Base-by-base conservation (phyloP, 92 coral and sea anemone genomes). In the Palythoa grandiflora region DNA sequence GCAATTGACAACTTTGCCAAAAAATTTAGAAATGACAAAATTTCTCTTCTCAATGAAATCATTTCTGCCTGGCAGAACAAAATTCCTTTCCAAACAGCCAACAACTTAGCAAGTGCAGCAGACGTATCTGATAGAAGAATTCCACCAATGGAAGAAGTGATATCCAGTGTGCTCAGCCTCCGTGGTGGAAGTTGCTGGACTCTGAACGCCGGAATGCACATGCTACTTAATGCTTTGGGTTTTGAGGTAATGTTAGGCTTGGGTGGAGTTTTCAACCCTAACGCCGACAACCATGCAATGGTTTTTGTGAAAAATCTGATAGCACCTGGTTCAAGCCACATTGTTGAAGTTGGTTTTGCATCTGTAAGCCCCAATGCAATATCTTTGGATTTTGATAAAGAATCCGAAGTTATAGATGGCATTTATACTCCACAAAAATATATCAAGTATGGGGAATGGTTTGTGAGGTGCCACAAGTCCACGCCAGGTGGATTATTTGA, bases 301-400 rank as follows among this genome's bases (percentile, higher is more conserved):
- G 36, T n/a, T 66, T 14, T 20, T 66, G 72, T 66, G 72, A 66
- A 66, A 66, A 66, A 66, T 66, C 72, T 66, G 35, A 66, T 20
- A 20, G 72, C 35, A n/a, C 28, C 28, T 66, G 19, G 19, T 9
- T 66, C 72, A 8, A 8, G 10, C 12, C 72, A 66, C 36, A 20
- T 66, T 66, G 71, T 20, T 66, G 71, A 66, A 3, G 35, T 66
- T 20, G 71, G 71, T 5, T 17, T 20, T 66, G 71, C 19, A 17
- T 20, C 36, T 57, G 63, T 16, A 12, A 12, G 63, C n/a, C 63
- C 63, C 4, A 57, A 57, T 12, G 63, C 63, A 12, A 20, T 66
- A 4, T 66, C 19, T 20, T 17, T 66, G 71, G 71, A 66, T 66
- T 66, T 66, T 20, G 71, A 66, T 5, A 66, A 1, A 66, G 71